Evolutionary conservation across 2,113 vertebrate genomes (phyloP).

Genomic region (Origma solitaria): DNA sequence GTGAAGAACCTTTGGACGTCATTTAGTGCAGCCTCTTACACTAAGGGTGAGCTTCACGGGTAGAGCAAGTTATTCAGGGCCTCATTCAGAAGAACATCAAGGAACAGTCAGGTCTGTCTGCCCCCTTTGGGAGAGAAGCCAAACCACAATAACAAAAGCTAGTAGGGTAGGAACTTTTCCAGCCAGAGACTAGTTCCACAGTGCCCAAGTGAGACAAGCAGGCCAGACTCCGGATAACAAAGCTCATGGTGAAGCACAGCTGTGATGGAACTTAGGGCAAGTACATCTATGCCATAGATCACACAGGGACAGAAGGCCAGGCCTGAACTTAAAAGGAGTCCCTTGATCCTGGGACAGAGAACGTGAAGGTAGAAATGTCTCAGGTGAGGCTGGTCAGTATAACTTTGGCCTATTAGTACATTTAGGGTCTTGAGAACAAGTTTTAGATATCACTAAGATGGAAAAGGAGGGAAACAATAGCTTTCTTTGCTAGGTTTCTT

Average conservation of each 20-base stretch:
- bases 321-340: background rate
- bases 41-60: background rate
- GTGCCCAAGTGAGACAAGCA: background rate
- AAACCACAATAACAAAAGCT: background rate
- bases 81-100: background rate
- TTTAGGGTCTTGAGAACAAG: background rate
- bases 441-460: background rate
- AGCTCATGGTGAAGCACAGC: background rate
- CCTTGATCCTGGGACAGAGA: background rate
- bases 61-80: background rate
- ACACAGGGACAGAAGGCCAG: background rate
- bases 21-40: background rate
- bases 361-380: background rate
- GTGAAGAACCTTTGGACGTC: background rate
- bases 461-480: background rate
- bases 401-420: background rate
- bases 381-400: background rate
- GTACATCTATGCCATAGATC: background rate
- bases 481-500: background rate
- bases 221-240: background rate
- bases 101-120: background rate
- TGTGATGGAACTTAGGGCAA: background rate
- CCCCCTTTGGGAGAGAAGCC: background rate
- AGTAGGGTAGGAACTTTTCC: background rate
- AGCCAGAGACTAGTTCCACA: background rate